Conservation (phyloP, 2,113 vertebrate species). For the Epinephelus moara region DNA sequence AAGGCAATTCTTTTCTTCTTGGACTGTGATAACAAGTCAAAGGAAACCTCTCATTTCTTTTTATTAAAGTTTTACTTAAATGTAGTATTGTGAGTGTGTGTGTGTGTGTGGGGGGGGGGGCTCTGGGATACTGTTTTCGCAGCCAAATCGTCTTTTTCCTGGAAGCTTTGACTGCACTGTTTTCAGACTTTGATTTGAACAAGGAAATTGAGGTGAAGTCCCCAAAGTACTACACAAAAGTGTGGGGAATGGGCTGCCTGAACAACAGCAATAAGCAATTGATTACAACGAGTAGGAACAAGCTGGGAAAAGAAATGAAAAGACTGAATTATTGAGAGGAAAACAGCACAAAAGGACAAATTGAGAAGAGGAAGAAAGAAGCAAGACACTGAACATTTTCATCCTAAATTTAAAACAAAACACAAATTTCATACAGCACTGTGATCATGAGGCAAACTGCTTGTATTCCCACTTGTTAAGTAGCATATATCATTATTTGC, state of each 20-base stretch:
- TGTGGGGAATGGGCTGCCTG: conserved; percentile 12
- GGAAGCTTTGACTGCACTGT: background rate
- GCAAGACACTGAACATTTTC: background rate
- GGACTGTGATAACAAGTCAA: background rate
- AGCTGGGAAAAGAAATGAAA: conserved; percentile 24
- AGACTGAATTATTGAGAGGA: background rate
- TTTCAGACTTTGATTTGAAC: conserved; percentile 22
- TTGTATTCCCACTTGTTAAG: background rate
- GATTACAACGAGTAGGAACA: conserved; percentile 21
- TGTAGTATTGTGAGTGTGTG: background rate
- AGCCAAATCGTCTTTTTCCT: background rate
- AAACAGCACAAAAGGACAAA: conserved; percentile 10
- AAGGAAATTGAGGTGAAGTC: conserved; percentile 17
- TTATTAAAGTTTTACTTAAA: background rate
- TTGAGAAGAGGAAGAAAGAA: background rate
- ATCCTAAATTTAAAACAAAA: background rate
- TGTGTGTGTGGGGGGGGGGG: too few relatives aligned
- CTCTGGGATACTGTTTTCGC: conserved; percentile 2
- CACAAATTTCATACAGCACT: background rate
- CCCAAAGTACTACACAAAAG: background rate
- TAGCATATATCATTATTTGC: background rate
- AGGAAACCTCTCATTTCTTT: background rate
- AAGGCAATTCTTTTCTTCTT: background rate
- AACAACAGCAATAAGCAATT: conserved; percentile 35
- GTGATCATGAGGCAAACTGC: background rate